Evolutionary conservation across 1,140 invertebrate species (phyloP).

Genomic region (Lethocerus indicus): DNA sequence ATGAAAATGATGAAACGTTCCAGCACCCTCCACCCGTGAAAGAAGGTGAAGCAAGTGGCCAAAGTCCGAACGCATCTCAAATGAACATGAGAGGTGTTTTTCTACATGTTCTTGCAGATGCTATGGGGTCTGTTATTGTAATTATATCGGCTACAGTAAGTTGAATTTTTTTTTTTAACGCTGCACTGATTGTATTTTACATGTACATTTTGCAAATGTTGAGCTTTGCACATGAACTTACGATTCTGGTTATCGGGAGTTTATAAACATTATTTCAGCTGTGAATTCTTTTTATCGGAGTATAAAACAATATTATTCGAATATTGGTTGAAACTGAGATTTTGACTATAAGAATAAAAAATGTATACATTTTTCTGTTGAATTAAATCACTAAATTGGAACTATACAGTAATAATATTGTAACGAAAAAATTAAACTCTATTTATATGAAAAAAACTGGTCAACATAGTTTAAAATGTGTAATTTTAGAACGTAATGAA

Average conservation of each 20-base stretch:
- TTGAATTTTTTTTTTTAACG: background rate
- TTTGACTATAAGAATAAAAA: too few relatives aligned
- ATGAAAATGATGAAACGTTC: constrained; percentile 62
- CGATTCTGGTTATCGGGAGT: background rate
- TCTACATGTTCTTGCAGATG: constrained; percentile 92
- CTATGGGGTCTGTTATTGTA: constrained; percentile 90
- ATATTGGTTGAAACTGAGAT: too few relatives aligned
- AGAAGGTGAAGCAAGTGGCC: constrained; percentile 23
- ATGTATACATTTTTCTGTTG: too few relatives aligned
- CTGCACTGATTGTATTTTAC: background rate
- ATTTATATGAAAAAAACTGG: too few relatives aligned
- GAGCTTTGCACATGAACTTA: too few relatives aligned
- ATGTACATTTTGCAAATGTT: too few relatives aligned
- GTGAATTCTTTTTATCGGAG: background rate
- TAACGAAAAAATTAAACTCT: too few relatives aligned
- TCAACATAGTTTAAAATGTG: too few relatives aligned
- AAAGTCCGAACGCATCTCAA: constrained; percentile 47
- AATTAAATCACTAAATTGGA: too few relatives aligned
- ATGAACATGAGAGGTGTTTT: constrained; percentile 98
- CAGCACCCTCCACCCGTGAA: constrained; percentile 24
- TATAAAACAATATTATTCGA: background rate
- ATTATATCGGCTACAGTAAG: constrained; percentile 70
- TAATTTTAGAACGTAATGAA: too few relatives aligned
- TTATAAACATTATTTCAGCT: background rate
- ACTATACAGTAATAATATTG: too few relatives aligned